These are phyloP conservation scores for Fregetta grallaria DNA, from an alignment of 2,113 vertebrate genomes.

Conservation along the genomic window DNA sequence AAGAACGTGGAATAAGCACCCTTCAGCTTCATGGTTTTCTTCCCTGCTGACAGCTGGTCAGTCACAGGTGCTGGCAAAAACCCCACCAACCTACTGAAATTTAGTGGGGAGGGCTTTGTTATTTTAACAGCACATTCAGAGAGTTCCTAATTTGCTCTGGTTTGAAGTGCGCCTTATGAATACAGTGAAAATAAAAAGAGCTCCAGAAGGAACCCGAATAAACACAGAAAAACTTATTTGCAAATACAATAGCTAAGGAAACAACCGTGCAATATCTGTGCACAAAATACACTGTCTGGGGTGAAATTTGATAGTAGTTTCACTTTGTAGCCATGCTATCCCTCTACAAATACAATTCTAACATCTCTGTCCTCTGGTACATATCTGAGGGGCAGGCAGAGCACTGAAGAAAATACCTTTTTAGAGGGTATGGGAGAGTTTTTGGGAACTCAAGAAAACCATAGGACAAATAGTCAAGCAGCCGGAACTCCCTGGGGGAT, in stretches of 20 bases:
- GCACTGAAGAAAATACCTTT: background rate
- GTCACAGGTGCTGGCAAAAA: conserved; percentile 62
- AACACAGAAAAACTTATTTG: conserved; percentile 36
- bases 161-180: conserved; percentile 55
- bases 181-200: conserved; percentile 38
- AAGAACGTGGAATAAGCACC: background rate
- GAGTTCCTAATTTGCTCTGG: conserved; percentile 60
- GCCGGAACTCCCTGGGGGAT: background rate
- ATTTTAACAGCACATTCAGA: conserved; percentile 60
- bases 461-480: background rate
- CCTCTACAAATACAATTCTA: background rate
- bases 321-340: background rate
- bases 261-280: background rate
- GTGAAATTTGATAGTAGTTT: background rate
- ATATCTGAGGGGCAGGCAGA: background rate
- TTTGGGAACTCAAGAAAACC: background rate
- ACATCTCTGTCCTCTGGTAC: background rate
- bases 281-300: background rate
- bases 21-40: background rate
- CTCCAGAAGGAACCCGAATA: conserved; percentile 20
- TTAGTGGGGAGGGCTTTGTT: conserved; percentile 36
- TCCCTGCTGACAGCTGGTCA: conserved; percentile 49
- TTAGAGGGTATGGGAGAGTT: background rate
- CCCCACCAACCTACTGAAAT: background rate
- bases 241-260: conserved; percentile 30